These are phyloP conservation scores for Pantelozetes paolii DNA, from an alignment of 2,888 invertebrate species.

Conservation along the genomic window DNA sequence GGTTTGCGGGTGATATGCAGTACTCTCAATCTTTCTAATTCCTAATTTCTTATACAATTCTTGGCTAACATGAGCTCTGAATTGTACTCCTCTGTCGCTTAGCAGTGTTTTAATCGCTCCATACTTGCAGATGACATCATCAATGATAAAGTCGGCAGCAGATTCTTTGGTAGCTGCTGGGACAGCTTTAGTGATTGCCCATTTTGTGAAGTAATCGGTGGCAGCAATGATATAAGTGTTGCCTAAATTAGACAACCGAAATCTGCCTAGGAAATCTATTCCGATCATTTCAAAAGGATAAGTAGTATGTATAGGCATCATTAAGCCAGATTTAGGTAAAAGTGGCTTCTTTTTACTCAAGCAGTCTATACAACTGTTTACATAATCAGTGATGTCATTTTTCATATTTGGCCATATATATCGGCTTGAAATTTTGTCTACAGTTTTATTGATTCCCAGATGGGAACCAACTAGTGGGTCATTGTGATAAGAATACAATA, in stretches of 20 bases:
- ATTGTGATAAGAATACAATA: slow-evolving; percentile 46
- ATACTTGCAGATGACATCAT: slow-evolving; percentile 46
- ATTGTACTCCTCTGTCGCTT: slow-evolving; percentile 43
- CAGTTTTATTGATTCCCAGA: slow-evolving; percentile 38
- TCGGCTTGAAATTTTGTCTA: slow-evolving; percentile 24
- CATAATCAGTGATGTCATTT: slow-evolving; percentile 33
- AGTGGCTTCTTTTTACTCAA: slow-evolving; percentile 35
- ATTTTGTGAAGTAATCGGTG: slow-evolving; percentile 45
- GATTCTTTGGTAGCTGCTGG: slow-evolving; percentile 42
- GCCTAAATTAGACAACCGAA: slow-evolving; percentile 40
- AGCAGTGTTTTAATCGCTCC: slow-evolving; percentile 45
- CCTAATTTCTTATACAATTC: background rate
- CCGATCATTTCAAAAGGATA: slow-evolving; percentile 31
- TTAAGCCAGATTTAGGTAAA: slow-evolving; percentile 13
- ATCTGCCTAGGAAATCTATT: slow-evolving; percentile 45
- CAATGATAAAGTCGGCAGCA: slow-evolving; percentile 44
- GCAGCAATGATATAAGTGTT: slow-evolving; percentile 46
- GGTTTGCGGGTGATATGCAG: background rate
- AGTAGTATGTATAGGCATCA: slow-evolving; percentile 35
- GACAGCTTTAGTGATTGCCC: slow-evolving; percentile 44
- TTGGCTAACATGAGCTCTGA: background rate
- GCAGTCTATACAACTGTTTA: background rate
- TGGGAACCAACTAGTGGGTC: slow-evolving; percentile 42
- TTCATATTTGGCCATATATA: slow-evolving; percentile 35
- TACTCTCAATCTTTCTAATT: background rate